phyloP scores from a whole-genome alignment of 2,888 invertebrate genomes.

The Lycocerus yunnanus region DNA sequence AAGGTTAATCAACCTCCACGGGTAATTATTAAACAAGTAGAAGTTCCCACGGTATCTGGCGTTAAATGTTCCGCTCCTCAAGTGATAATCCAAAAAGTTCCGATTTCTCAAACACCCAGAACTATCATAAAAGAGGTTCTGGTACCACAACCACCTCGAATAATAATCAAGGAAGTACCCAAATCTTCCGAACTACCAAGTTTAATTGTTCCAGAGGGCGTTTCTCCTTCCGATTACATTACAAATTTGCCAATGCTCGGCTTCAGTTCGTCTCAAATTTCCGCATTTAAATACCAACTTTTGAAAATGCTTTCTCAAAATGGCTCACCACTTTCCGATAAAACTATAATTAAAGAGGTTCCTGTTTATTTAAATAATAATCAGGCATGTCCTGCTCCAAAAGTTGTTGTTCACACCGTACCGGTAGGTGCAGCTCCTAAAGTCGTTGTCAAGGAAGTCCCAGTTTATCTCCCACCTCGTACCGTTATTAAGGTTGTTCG shows the following conservation, averaged over 20 bases:
- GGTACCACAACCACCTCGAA: slow-evolving; percentile 8
- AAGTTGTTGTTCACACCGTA: slow-evolving; percentile 9
- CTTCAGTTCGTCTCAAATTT: not conserved
- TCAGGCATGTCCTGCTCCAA: slow-evolving; percentile 4
- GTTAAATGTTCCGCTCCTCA: not conserved
- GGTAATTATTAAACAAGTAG: slow-evolving; percentile 11
- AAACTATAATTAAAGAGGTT: slow-evolving; percentile 8
- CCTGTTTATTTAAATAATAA: slow-evolving; percentile 9
- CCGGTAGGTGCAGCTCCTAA: slow-evolving; percentile 8
- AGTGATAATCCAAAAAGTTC: slow-evolving; percentile 8
- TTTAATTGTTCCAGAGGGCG: not conserved
- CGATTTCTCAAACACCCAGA: slow-evolving; percentile 6
- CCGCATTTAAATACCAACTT: not conserved
- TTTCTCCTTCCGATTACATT: not conserved
- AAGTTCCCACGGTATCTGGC: slow-evolving; percentile 6
- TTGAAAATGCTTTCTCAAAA: not conserved
- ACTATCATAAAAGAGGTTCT: slow-evolving; percentile 17
- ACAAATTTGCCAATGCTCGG: not conserved
- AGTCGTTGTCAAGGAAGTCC: slow-evolving; percentile 16
- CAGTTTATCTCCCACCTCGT: not conserved
- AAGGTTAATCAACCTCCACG: slow-evolving; percentile 12
- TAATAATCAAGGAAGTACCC: slow-evolving; percentile 14
- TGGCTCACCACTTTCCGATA: not conserved
- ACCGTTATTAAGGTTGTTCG: not conserved
- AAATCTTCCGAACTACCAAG: not conserved